Evolutionary conservation across 2,797 vertebrate species (phyloP).

Genomic region (Linurgus olivaceus): DNA sequence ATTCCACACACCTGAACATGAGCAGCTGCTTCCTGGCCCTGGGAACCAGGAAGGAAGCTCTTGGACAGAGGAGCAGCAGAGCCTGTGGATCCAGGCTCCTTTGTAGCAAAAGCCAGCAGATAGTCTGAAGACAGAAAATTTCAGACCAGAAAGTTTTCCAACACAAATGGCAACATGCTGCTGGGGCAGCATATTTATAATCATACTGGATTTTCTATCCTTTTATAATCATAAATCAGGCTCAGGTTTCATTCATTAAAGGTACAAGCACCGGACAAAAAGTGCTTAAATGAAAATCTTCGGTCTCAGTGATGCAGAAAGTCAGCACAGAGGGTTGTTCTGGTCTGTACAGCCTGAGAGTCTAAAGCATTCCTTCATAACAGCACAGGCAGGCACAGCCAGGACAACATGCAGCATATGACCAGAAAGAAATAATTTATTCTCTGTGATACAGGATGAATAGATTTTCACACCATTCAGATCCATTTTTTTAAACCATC

Average conservation of each 20-base stretch:
- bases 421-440: constrained; percentile 53
- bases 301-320: not conserved
- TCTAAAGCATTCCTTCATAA: constrained; percentile 37
- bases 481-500: constrained; percentile 16
- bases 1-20: accelerated
- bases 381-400: not conserved
- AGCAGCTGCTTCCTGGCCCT: not conserved
- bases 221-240: not conserved
- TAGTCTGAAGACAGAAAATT: not conserved
- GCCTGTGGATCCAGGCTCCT: not conserved
- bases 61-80: not conserved
- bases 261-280: not conserved
- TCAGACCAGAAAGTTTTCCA: not conserved
- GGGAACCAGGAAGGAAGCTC: not conserved
- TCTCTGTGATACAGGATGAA: constrained; percentile 38
- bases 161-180: accelerated
- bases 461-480: constrained; percentile 50
- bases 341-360: not conserved
- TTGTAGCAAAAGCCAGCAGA: not conserved
- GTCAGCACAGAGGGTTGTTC: not conserved
- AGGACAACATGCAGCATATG: not conserved
- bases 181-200: not conserved
- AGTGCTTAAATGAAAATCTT: not conserved
- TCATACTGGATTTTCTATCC: not conserved
- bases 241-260: not conserved